A percentile compares a stretch with the other conserved stretches of the same genome.
phyloP scores from a whole-genome alignment of 2,113 vertebrate species.

The Todiramphus saurophagus region DNA sequence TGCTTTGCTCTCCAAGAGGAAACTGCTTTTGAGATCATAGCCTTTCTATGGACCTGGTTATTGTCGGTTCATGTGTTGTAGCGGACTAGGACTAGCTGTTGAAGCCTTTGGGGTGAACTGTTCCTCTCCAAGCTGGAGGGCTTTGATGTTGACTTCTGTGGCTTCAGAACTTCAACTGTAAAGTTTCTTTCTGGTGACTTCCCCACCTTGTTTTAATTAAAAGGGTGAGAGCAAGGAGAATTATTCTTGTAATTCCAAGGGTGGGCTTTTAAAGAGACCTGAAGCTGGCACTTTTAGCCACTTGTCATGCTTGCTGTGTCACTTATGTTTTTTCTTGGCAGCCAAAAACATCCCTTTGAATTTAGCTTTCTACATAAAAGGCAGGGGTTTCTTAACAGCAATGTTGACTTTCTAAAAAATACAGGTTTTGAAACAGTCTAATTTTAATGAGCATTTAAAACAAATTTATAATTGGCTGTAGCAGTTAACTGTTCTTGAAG shows the following conservation, averaged over 20 bases:
- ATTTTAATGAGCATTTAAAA: neutral
- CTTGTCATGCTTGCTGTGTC: neutral
- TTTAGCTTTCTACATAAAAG: neutral
- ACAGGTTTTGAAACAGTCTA: neutral
- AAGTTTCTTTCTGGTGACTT: neutral
- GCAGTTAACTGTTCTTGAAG: neutral
- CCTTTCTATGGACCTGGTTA: neutral
- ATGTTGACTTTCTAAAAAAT: neutral
- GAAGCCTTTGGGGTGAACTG: neutral
- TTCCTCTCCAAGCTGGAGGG: neutral
- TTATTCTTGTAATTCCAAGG: neutral
- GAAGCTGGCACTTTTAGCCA: neutral
- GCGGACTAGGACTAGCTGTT: neutral
- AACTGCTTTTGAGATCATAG: neutral
- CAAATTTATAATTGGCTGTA: neutral
- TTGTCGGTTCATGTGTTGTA: neutral
- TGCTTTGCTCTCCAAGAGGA: neutral
- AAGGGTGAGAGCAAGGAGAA: neutral
- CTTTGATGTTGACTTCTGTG: neutral
- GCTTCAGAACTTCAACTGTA: neutral
- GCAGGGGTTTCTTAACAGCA: neutral
- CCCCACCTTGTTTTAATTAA: neutral
- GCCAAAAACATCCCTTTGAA: neutral
- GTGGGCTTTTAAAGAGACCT: neutral
- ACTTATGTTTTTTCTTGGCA: neutral